Percentiles rank a stretch among this genome's conserved stretches.
These are phyloP conservation scores for Formica exsecta DNA, from an alignment of 1,140 invertebrate genomes.

Conservation along the genomic window DNA sequence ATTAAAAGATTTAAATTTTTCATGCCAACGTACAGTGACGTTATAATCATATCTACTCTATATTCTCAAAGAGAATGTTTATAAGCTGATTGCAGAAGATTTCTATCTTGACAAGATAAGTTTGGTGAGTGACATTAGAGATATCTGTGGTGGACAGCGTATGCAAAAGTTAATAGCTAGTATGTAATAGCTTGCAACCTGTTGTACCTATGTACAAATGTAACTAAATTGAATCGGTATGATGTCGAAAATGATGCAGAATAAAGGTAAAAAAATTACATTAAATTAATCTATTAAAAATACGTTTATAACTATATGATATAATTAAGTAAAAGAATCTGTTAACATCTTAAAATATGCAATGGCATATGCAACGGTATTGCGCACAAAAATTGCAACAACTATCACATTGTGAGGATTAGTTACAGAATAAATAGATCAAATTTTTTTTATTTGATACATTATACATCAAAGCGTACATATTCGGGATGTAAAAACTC, in stretches of 20 bases:
- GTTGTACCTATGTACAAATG: neutral
- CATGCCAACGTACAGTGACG: neutral
- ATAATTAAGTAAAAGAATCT: neutral
- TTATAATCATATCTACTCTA: neutral
- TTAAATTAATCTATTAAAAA: neutral
- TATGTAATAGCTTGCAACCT: neutral
- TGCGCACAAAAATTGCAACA: neutral
- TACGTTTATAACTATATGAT: neutral
- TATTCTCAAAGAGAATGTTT: slow-evolving; percentile 22
- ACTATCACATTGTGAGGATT: neutral
- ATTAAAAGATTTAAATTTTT: neutral
- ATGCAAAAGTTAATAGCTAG: neutral
- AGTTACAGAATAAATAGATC: neutral
- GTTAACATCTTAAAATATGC: neutral
- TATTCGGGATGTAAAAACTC: neutral
- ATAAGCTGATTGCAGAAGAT: slow-evolving; percentile 26
- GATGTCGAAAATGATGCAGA: neutral
- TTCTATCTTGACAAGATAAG: slow-evolving; percentile 37
- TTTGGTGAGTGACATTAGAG: slow-evolving; percentile 28
- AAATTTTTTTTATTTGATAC: neutral
- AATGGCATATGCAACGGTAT: too few relatives aligned
- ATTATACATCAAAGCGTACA: neutral
- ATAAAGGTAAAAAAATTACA: neutral
- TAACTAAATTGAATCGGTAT: neutral
- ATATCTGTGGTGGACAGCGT: neutral